These are phyloP conservation scores for Pachyuromys duprasi DNA, from an alignment of 2,797 vertebrate genomes.

Conservation along the genomic window DNA sequence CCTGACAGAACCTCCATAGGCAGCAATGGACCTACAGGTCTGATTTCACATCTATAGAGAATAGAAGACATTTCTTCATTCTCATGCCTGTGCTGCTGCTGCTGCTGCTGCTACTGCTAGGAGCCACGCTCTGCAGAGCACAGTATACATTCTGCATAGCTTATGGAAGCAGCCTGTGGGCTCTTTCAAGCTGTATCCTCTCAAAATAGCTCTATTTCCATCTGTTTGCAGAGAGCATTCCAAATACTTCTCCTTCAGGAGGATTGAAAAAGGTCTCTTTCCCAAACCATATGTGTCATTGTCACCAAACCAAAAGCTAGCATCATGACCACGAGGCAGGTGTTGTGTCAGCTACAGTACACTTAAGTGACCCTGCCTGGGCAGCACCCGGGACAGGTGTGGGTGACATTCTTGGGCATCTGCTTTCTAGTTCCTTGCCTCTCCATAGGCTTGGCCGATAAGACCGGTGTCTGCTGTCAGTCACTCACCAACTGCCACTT, in stretches of 20 bases:
- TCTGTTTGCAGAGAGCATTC: neutral
- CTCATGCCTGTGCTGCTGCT: neutral
- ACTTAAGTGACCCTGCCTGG: neutral
- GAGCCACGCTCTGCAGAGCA: too few relatives aligned
- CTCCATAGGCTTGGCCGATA: slow-evolving; percentile 47
- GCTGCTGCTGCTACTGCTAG: neutral
- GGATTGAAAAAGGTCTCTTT: neutral
- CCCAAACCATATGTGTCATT: rapidly evolving
- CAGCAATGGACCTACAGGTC: neutral
- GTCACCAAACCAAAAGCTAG: neutral
- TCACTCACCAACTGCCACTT: slow-evolving; percentile 64
- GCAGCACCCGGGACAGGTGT: neutral
- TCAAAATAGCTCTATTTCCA: neutral
- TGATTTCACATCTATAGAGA: neutral
- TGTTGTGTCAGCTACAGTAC: neutral
- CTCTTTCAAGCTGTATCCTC: neutral
- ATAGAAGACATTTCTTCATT: neutral
- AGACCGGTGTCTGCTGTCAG: slow-evolving; percentile 53
- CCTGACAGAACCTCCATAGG: neutral
- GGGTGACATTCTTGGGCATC: neutral
- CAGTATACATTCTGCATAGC: neutral
- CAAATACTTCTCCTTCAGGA: neutral
- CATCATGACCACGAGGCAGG: neutral
- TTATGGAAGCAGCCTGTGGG: neutral
- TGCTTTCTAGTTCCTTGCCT: neutral